phyloP scores from a whole-genome alignment of 2,113 vertebrate species.

The Acrocephalus kingi region DNA sequence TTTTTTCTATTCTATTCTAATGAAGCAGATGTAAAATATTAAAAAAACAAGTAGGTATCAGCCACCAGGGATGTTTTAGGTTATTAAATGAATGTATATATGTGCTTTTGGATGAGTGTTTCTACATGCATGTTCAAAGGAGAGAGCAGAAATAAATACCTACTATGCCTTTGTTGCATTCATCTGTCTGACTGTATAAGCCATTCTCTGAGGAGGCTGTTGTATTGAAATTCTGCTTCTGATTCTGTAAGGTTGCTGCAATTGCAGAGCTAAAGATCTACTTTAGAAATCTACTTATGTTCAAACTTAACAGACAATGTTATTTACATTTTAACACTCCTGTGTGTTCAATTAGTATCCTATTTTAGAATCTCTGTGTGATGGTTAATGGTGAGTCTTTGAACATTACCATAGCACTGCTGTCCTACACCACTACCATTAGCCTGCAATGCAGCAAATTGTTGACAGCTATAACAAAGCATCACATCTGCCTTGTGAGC shows the following conservation, averaged over 20 bases:
- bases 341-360: slow-evolving; percentile 21
- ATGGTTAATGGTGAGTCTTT: slow-evolving; percentile 27
- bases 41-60: not conserved
- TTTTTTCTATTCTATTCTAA: not conserved
- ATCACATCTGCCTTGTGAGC: slow-evolving; percentile 13
- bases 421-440: slow-evolving; percentile 23
- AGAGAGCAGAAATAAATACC: not conserved
- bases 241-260: slow-evolving; percentile 20
- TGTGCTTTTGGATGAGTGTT: not conserved
- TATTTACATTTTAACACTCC: slow-evolving; percentile 30
- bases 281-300: not conserved
- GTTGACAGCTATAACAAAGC: slow-evolving; percentile 64
- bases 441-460: slow-evolving; percentile 62
- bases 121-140: not conserved
- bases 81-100: not conserved
- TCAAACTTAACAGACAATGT: slow-evolving; percentile 16
- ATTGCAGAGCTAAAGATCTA: not conserved
- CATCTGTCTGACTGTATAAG: not conserved
- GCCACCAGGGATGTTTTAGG: not conserved
- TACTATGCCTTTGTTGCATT: not conserved
- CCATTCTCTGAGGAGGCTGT: not conserved
- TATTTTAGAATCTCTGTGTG: not conserved
- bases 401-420: slow-evolving; percentile 2
- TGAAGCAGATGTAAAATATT: not conserved
- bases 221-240: slow-evolving; percentile 14